Evolutionary conservation across 2,797 vertebrate species (phyloP).

Genomic region (Taenioides sp.): DNA sequence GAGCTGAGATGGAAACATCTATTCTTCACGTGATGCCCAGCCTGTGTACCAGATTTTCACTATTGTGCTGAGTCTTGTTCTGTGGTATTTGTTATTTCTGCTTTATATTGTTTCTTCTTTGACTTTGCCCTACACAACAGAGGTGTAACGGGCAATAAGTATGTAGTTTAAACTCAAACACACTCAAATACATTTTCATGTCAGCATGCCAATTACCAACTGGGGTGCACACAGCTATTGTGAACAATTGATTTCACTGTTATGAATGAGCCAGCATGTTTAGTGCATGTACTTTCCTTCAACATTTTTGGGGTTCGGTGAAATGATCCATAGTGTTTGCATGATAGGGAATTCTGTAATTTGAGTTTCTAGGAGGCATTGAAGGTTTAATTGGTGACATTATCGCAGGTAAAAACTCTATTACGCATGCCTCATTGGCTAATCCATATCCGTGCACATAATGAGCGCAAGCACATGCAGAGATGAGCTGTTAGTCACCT

Average conservation of each 20-base stretch:
- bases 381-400: not conserved
- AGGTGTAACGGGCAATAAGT: not conserved
- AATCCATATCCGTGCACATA: constrained; percentile 2
- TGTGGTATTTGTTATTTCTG: not conserved
- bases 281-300: not conserved
- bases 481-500: constrained; percentile 11
- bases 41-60: constrained; percentile 10
- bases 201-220: not conserved
- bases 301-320: not conserved
- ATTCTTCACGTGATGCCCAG: constrained; percentile 17
- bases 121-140: not conserved
- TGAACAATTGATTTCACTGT: not conserved
- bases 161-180: not conserved
- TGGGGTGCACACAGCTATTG: not conserved
- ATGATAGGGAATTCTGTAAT: not conserved
- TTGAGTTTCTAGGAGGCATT: not conserved
- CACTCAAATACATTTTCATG: not conserved
- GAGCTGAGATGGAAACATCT: constrained; percentile 27
- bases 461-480: constrained; percentile 5
- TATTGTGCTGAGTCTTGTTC: constrained; percentile 11
- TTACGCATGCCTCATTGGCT: constrained; percentile 3
- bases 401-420: constrained; percentile 2
- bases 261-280: not conserved
- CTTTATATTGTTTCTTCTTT: not conserved
- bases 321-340: not conserved